Conservation (phyloP, 2,113 vertebrate genomes). For the Lota lota region DNA sequence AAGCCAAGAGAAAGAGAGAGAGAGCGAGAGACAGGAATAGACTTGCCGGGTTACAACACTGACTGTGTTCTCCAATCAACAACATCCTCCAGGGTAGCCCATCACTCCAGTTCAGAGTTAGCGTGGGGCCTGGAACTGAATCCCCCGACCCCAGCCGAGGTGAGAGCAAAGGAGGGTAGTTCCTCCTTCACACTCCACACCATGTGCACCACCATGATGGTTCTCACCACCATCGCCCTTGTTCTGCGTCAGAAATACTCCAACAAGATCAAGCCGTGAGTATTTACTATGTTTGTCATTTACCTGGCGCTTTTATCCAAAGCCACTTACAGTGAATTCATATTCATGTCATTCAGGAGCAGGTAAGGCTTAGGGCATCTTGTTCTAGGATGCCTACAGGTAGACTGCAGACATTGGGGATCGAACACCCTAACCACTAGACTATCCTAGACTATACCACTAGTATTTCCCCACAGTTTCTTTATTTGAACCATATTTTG, state of each 20-base stretch:
- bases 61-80: slow-evolving; percentile 33
- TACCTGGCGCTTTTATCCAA: neutral
- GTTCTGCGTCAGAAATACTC: slow-evolving; percentile 49
- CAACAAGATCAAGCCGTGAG: slow-evolving; percentile 60
- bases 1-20: slow-evolving; percentile 28
- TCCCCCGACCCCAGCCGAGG: neutral
- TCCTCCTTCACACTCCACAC: slow-evolving; percentile 13
- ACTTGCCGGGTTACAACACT: slow-evolving; percentile 32
- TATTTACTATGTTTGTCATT: slow-evolving; percentile 17
- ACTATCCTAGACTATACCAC: neutral
- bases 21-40: slow-evolving; percentile 46
- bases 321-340: neutral
- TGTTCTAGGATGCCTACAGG: neutral
- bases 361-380: neutral
- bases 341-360: neutral
- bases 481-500: too few relatives aligned
- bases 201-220: slow-evolving; percentile 75
- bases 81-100: slow-evolving; percentile 43
- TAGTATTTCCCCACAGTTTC: too few relatives aligned
- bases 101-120: slow-evolving; percentile 8
- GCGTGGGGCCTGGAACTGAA: slow-evolving; percentile 17
- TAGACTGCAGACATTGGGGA: neutral
- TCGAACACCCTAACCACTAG: neutral
- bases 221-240: slow-evolving; percentile 67
- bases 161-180: neutral